Evolutionary conservation across 2,113 vertebrate genomes (phyloP).

Genomic region (Cochlearius cochlearius): DNA sequence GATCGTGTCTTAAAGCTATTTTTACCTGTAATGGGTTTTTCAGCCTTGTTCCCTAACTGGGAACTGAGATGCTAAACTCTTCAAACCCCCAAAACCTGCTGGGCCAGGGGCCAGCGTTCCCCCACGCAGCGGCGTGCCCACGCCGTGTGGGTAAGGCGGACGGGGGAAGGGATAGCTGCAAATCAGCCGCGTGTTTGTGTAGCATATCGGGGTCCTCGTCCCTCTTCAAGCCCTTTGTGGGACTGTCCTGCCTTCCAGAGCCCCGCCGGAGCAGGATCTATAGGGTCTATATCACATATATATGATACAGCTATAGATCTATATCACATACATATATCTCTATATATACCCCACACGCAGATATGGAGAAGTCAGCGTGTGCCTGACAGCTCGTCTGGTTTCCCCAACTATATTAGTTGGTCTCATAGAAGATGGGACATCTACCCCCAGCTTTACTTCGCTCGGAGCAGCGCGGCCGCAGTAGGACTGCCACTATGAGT

Average conservation of each 20-base stretch:
- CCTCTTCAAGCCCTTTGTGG: neutral
- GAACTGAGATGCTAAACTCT: neutral
- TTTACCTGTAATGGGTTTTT: neutral
- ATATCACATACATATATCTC: neutral
- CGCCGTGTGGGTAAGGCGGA: fast-evolving
- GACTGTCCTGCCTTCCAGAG: neutral
- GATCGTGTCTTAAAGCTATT: neutral
- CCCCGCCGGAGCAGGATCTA: neutral
- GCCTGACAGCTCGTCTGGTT: neutral
- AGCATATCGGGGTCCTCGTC: neutral
- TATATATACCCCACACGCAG: fast-evolving
- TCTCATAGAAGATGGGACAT: neutral
- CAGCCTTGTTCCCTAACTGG: neutral
- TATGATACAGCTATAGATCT: neutral
- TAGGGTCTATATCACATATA: fast-evolving
- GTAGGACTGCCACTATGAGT: neutral
- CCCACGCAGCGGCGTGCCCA: neutral
- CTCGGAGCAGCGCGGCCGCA: neutral
- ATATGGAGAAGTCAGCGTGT: neutral
- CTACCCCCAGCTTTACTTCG: neutral
- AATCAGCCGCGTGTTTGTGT: neutral
- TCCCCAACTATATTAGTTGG: neutral
- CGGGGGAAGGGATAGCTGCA: neutral
- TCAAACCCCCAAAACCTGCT: neutral
- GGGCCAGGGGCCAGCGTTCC: neutral